Evolutionary conservation across 2,113 vertebrate species (phyloP).

Genomic region (Silurus asotus): DNA sequence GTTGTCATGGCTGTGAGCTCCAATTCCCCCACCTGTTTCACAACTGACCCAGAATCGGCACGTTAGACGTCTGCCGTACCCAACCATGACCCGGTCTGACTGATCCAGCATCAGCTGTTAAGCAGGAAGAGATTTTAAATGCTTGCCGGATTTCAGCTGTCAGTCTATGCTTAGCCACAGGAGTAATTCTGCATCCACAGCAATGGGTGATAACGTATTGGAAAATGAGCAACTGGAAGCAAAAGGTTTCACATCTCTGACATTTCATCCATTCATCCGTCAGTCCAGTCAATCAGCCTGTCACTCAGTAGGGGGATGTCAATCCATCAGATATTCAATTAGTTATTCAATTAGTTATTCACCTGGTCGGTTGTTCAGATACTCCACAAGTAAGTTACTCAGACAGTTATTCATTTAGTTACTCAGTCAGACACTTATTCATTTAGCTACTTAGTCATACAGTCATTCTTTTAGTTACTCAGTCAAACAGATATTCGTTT

Average conservation of each 20-base stretch:
- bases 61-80: neutral
- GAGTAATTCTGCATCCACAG: neutral
- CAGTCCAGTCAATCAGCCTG: neutral
- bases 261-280: neutral
- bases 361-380: too few relatives aligned
- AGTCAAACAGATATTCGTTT: neutral
- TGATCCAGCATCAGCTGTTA: slow-evolving; percentile 28
- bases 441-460: neutral
- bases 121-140: neutral
- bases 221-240: neutral
- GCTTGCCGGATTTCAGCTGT: slow-evolving; percentile 44
- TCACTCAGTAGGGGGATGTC: neutral
- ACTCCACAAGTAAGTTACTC: neutral
- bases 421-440: neutral
- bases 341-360: neutral
- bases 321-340: neutral
- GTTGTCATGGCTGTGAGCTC: slow-evolving; percentile 58
- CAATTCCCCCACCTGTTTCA: slow-evolving; percentile 1
- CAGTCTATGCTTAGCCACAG: slow-evolving; percentile 1
- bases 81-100: neutral
- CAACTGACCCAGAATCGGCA: slow-evolving; percentile 35
- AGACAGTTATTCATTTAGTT: neutral
- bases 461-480: neutral
- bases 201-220: neutral
- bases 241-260: slow-evolving; percentile 16